Percentiles rank a stretch among this genome's conserved stretches.
These are phyloP conservation scores for Pangasius sanitwongsei DNA, from an alignment of 2,797 vertebrate species.

Conservation along the genomic window DNA sequence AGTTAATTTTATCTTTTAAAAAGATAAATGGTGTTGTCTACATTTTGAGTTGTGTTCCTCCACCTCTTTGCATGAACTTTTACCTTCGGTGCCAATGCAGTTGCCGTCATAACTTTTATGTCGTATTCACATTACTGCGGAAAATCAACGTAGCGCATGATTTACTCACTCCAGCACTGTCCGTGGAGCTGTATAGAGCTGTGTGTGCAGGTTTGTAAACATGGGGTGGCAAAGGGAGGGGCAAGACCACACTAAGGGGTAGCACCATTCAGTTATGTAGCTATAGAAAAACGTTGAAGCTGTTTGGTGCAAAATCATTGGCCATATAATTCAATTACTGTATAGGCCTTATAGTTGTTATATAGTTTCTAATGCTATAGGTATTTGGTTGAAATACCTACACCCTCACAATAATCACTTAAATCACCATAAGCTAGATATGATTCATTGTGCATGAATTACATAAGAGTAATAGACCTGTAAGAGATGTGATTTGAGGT, in stretches of 20 bases:
- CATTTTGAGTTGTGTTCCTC: slow-evolving; percentile 75
- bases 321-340: neutral
- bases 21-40: slow-evolving; percentile 67
- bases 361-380: neutral
- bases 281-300: neutral
- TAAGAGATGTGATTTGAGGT: neutral
- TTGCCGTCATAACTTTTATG: slow-evolving; percentile 80
- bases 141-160: slow-evolving; percentile 13
- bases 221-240: neutral
- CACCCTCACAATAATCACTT: neutral
- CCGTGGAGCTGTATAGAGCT: neutral
- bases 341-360: neutral
- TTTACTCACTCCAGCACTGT: slow-evolving; percentile 5
- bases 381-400: neutral
- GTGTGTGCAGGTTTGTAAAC: neutral
- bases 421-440: neutral
- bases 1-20: slow-evolving; percentile 60
- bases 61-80: slow-evolving; percentile 94
- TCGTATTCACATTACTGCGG: slow-evolving; percentile 28
- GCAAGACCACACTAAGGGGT: neutral
- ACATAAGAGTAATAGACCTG: neutral
- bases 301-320: neutral
- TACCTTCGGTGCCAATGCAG: slow-evolving; percentile 81
- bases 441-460: neutral
- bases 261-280: slow-evolving; percentile 4